A percentile compares a stretch with the other conserved stretches of the same genome.
Evolutionary conservation across 35 echinoderm and acorn worm species (phyloP).

Genomic region (Diadema setosum): DNA sequence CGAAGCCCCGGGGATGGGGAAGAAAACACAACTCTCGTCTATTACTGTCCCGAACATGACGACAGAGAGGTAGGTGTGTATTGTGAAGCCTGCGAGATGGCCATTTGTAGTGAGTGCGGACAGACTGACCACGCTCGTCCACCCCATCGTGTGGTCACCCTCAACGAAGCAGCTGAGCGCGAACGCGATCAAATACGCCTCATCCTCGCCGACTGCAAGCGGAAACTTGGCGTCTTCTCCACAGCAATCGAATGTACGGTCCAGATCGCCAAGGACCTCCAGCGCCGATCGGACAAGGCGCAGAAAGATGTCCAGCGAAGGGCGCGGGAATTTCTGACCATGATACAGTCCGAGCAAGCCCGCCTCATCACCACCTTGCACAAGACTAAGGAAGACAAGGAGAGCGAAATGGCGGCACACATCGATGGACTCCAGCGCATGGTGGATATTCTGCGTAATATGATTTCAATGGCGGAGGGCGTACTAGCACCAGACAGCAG

Average conservation of each 20-base stretch:
- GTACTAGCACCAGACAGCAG: constrained; percentile 37
- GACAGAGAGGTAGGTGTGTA: constrained; percentile 43
- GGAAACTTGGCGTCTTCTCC: constrained; percentile 83
- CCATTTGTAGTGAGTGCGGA: constrained; percentile 63
- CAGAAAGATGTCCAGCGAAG: constrained; percentile 81
- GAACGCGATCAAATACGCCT: constrained; percentile 67
- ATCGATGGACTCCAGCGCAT: constrained; percentile 80
- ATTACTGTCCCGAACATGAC: constrained; percentile 61
- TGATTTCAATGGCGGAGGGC: constrained; percentile 77
- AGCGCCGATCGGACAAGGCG: constrained; percentile 68
- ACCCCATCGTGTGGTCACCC: constrained; percentile 67
- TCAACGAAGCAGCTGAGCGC: constrained; percentile 69
- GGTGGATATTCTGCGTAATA: constrained; percentile 77
- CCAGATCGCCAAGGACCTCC: constrained; percentile 82
- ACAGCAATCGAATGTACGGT: constrained; percentile 89
- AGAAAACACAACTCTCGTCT: constrained; percentile 32
- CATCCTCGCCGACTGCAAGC: constrained; percentile 70
- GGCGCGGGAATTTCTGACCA: constrained; percentile 45
- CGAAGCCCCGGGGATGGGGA: constrained; percentile 41
- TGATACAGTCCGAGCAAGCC: constrained; percentile 63
- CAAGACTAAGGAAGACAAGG: constrained; percentile 77
- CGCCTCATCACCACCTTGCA: constrained; percentile 63
- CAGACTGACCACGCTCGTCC: constrained; percentile 60
- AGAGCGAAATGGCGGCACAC: constrained; percentile 87
- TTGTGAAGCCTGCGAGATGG: constrained; percentile 72